phyloP scores from a whole-genome alignment of 2,113 vertebrate genomes.

The Marmota monax region DNA sequence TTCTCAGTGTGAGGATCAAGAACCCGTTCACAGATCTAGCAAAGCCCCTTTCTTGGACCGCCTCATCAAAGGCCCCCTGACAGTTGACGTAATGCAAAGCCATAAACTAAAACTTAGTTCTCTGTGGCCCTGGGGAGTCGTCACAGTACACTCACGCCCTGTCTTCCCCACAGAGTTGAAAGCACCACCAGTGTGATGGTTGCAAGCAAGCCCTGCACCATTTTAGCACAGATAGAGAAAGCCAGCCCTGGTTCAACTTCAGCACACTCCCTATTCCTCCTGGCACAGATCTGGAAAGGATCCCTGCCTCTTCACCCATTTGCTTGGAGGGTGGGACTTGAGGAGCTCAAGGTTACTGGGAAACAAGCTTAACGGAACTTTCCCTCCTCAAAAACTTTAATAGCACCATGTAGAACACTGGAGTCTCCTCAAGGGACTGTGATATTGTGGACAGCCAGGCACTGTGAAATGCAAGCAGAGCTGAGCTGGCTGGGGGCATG shows the following conservation, averaged over 20 bases:
- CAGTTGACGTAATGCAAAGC: not conserved
- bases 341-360: not conserved
- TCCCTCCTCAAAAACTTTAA: not conserved
- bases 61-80: conserved; percentile 16
- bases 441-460: not conserved
- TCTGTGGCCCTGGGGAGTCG: not conserved
- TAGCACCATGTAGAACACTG: not conserved
- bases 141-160: fast-evolving
- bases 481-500: conserved; percentile 3
- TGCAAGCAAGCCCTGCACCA: not conserved
- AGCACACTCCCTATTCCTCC: not conserved
- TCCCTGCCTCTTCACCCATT: not conserved
- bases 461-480: not conserved
- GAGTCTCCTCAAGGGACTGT: not conserved
- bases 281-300: not conserved
- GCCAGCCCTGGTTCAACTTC: not conserved
- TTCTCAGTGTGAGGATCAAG: not conserved
- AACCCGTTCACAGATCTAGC: not conserved
- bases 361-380: not conserved
- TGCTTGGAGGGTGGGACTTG: not conserved
- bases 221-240: not conserved
- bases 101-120: not conserved
- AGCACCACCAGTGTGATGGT: not conserved
- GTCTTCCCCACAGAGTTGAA: not conserved
- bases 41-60: not conserved